Evolutionary conservation across 2,113 vertebrate genomes (phyloP).

Genomic region (Chamaetylas fuelleborni): DNA sequence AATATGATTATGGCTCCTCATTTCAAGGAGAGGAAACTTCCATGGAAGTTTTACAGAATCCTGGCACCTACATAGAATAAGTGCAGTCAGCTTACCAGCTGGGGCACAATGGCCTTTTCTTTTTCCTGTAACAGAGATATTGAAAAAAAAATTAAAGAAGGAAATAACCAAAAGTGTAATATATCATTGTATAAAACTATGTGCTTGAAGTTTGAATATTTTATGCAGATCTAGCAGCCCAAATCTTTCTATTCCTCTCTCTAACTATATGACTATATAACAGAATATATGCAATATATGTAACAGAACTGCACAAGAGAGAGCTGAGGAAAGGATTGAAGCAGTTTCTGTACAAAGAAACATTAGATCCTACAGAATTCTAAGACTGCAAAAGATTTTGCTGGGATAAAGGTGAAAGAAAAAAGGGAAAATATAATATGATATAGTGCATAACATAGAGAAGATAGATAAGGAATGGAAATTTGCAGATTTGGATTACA

Average conservation of each 20-base stretch:
- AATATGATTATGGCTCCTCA: neutral
- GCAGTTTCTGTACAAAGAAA: neutral
- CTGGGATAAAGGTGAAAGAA: neutral
- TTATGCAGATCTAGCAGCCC: neutral
- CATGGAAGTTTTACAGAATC: neutral
- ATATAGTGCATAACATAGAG: neutral
- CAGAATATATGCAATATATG: neutral
- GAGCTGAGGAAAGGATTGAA: neutral
- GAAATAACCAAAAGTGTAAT: neutral
- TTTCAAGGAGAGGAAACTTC: neutral
- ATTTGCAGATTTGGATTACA: neutral
- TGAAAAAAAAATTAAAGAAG: neutral
- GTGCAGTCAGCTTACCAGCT: neutral
- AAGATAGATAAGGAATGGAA: neutral
- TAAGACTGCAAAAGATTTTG: neutral
- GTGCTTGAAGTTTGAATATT: neutral
- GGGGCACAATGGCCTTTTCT: neutral
- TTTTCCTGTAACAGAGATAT: neutral
- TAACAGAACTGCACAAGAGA: neutral
- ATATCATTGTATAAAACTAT: neutral
- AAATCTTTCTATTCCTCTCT: too few relatives aligned
- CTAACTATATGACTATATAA: neutral
- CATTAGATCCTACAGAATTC: neutral
- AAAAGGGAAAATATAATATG: neutral
- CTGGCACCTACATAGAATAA: neutral